A percentile compares a stretch with the other conserved stretches of the same genome.
Conservation (phyloP, 2,113 vertebrate species). For the Vireo altiloquus region DNA sequence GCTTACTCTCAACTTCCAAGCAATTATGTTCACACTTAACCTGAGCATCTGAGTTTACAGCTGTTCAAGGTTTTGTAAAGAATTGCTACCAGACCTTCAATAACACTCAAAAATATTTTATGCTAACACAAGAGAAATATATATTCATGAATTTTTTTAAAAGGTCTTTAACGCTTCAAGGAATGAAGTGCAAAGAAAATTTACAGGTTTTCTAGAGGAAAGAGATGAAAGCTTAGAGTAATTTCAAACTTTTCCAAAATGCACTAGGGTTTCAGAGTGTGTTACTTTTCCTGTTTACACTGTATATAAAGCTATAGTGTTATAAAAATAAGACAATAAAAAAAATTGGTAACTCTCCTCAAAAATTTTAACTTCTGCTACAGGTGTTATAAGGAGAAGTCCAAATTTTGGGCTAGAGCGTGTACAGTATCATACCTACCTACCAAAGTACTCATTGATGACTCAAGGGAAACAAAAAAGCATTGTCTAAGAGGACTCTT, state of each 20-base stretch:
- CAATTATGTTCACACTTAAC: background rate
- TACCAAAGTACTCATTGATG: background rate
- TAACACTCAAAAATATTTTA: background rate
- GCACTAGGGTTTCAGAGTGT: background rate
- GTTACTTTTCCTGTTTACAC: background rate
- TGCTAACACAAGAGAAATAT: background rate
- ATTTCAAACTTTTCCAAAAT: background rate
- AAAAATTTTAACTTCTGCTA: background rate
- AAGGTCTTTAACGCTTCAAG: background rate
- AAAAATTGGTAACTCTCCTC: background rate
- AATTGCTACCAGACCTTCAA: background rate
- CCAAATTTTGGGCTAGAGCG: background rate
- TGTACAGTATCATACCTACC: background rate
- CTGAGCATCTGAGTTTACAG: background rate
- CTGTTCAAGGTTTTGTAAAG: background rate
- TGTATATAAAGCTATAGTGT: background rate
- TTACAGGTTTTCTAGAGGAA: background rate
- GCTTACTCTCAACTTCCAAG: background rate
- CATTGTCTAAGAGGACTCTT: background rate
- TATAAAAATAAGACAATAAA: background rate
- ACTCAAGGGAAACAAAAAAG: background rate
- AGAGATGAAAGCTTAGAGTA: background rate
- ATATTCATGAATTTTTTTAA: background rate
- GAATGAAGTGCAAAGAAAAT: background rate
- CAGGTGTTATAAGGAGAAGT: background rate